A percentile compares a stretch with the other conserved stretches of the same genome.
phyloP scores from a whole-genome alignment of 2,113 vertebrate species.

The Epinephelus lanceolatus region DNA sequence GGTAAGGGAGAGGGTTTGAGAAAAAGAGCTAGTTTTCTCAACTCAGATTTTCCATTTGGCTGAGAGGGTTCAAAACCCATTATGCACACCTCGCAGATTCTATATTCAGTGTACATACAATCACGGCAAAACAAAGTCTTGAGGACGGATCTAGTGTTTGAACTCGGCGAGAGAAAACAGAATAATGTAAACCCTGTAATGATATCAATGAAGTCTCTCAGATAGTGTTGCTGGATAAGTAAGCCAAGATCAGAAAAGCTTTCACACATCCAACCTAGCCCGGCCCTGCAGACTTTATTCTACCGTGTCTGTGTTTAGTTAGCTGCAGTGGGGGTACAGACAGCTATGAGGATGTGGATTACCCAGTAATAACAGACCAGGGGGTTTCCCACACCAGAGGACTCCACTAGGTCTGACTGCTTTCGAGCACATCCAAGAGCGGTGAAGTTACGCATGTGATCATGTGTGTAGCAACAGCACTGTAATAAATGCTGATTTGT shows the following conservation, averaged over 20 bases:
- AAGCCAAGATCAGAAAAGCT: constrained; percentile 57
- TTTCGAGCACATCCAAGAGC: constrained; percentile 1
- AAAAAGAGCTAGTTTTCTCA: not conserved
- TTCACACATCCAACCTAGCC: constrained; percentile 32
- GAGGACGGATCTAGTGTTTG: constrained; percentile 6
- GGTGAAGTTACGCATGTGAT: not conserved
- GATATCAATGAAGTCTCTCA: constrained; percentile 16
- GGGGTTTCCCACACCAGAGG: constrained; percentile 69
- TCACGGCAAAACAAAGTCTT: not conserved
- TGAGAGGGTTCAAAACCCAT: not conserved
- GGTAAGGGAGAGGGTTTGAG: not conserved
- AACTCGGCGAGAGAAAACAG: constrained; percentile 22
- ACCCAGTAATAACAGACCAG: constrained; percentile 68
- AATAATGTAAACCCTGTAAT: constrained; percentile 21
- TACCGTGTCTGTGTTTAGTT: constrained; percentile 71
- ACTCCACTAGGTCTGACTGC: constrained; percentile 40
- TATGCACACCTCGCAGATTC: constrained; percentile 8
- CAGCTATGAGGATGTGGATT: constrained; percentile 67
- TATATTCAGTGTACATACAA: not conserved
- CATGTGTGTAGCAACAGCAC: not conserved
- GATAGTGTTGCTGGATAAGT: constrained; percentile 48
- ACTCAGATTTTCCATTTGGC: too few species aligned
- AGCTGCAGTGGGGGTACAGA: constrained; percentile 63
- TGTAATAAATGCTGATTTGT: not conserved
- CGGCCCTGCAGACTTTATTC: constrained; percentile 55